Conservation (phyloP, 1,140 invertebrate species). For the Dinoponera quadriceps region DNA sequence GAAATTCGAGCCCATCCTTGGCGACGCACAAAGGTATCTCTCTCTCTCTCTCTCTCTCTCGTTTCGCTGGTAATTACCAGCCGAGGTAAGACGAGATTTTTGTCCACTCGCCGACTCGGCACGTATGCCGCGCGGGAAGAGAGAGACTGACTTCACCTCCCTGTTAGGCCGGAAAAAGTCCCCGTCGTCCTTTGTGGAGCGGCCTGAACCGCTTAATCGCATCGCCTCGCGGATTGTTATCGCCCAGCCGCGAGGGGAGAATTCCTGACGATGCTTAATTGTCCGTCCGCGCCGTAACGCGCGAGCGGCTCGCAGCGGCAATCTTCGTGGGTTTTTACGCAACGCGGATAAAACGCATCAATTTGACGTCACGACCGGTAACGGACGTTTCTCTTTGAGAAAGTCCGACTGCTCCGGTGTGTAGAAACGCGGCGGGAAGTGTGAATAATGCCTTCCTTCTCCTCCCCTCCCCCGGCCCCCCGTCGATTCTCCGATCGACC, state of each 20-base stretch:
- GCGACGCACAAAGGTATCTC: conserved; percentile 64
- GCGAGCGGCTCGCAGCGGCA: background rate
- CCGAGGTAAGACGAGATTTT: conserved; percentile 51
- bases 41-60: too few relatives aligned
- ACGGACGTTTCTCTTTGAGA: conserved; percentile 27
- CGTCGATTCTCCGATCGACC: conserved; percentile 50
- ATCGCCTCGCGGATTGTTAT: conserved; percentile 3
- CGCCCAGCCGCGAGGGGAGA: background rate
- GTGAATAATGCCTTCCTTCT: conserved; percentile 41
- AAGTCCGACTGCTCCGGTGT: conserved; percentile 14
- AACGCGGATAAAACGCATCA: background rate
- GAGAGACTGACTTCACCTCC: too few relatives aligned
- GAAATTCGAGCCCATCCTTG: conserved; percentile 47
- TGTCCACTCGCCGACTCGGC: conserved; percentile 34
- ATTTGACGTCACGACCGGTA: conserved; percentile 23
- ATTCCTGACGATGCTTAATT: background rate
- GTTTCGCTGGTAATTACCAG: conserved; percentile 70
- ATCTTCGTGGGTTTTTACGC: background rate
- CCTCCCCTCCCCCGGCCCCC: too few relatives aligned
- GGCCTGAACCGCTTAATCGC: conserved; percentile 8
- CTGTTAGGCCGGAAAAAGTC: background rate
- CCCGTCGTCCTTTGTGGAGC: background rate
- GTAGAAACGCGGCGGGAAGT: conserved; percentile 17
- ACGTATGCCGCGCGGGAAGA: conserved; percentile 2
- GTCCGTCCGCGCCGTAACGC: background rate